Evolutionary conservation across 2,888 invertebrate species (phyloP).

Genomic region (Tachina fera): DNA sequence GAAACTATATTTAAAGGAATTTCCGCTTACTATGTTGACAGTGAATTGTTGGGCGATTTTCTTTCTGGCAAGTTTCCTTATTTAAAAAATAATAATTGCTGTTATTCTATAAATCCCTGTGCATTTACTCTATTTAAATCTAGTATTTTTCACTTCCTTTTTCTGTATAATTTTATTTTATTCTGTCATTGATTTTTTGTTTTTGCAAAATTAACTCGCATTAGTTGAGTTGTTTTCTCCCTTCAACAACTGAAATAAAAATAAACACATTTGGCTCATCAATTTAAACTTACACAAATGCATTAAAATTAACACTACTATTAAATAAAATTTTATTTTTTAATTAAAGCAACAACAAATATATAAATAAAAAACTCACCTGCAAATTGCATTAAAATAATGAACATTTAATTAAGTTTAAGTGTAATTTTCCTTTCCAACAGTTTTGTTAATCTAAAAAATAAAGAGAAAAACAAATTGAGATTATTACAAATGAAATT

Average conservation of each 20-base stretch:
- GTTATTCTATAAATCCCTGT: not conserved
- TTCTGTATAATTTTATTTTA: not conserved
- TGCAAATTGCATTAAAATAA: constrained; percentile 52
- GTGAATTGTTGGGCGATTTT: constrained; percentile 8
- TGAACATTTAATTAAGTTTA: constrained; percentile 48
- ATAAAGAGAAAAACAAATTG: constrained; percentile 1
- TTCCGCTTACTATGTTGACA: constrained; percentile 29
- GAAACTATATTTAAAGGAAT: constrained; percentile 15
- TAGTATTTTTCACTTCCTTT: not conserved
- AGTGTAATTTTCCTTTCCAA: constrained; percentile 39
- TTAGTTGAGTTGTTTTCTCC: not conserved
- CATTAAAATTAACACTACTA: constrained; percentile 46
- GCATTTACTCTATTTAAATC: not conserved
- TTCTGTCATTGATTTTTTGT: not conserved
- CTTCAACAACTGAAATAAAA: constrained; percentile 20
- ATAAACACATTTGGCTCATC: constrained; percentile 18
- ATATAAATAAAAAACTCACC: constrained; percentile 41
- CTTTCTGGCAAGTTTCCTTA: constrained; percentile 5
- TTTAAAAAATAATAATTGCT: not conserved
- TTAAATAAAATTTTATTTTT: constrained; percentile 25
- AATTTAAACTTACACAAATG: constrained; percentile 1
- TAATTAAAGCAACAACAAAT: constrained; percentile 7
- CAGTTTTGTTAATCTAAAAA: constrained; percentile 40
- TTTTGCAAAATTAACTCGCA: not conserved
- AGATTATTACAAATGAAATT: constrained; percentile 29